These are phyloP conservation scores for Leptoteleia sp. DNA, from an alignment of 1,140 invertebrate genomes.

Conservation along the genomic window DNA sequence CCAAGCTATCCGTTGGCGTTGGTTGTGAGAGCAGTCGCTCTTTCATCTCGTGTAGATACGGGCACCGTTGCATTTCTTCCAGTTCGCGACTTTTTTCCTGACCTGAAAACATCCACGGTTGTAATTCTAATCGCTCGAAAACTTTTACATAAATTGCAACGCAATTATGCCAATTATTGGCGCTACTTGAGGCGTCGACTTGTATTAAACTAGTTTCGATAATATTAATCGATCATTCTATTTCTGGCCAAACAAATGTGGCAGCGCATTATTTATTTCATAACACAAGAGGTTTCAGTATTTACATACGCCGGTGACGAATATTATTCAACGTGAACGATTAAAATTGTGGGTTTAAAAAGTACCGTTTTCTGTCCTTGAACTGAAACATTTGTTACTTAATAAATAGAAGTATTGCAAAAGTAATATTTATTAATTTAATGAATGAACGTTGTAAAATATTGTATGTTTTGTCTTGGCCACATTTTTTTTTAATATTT, in stretches of 20 bases:
- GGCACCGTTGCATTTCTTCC: slow-evolving; percentile 90
- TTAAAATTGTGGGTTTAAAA: too few species aligned
- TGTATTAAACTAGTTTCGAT: slow-evolving; percentile 37
- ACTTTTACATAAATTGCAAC: slow-evolving; percentile 11
- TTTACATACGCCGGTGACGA: too few species aligned
- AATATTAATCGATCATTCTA: slow-evolving; percentile 7
- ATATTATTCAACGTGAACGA: slow-evolving; percentile 3
- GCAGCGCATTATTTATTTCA: slow-evolving; percentile 11
- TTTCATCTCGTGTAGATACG: slow-evolving; percentile 95
- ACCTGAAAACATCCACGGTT: slow-evolving; percentile 68
- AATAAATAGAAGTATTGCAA: too few species aligned
- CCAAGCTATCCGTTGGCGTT: slow-evolving; percentile 80
- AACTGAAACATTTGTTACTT: too few species aligned
- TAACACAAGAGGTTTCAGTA: slow-evolving; percentile 2
- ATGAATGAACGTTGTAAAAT: too few species aligned
- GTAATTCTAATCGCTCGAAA: slow-evolving; percentile 12
- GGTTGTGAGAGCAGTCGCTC: slow-evolving; percentile 89
- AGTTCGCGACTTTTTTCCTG: slow-evolving; percentile 73
- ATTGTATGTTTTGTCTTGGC: too few species aligned
- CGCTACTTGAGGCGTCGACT: background rate
- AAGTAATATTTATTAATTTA: too few species aligned
- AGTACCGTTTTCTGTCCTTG: too few species aligned
- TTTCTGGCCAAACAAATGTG: slow-evolving; percentile 2
- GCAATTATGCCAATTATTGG: slow-evolving; percentile 22
- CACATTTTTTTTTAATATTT: too few species aligned